Conservation (phyloP, 30 jellyfish, hydroid and myxozoan genomes). For the Chrysaora quinquecirrha region DNA sequence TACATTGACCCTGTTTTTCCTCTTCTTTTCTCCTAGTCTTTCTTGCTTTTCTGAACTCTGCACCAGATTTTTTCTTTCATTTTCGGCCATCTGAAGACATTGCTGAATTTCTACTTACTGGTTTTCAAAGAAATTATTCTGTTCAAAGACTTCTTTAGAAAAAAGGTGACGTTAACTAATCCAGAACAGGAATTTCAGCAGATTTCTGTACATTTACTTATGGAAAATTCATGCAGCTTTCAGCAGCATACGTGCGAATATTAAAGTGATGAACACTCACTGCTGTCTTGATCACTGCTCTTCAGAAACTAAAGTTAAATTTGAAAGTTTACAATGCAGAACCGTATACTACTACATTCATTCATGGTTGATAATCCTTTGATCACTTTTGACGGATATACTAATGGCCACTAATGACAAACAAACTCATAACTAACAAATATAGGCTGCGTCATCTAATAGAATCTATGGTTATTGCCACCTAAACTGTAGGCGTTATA, state of each 20-base stretch:
- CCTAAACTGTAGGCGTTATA: background rate
- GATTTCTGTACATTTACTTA: background rate
- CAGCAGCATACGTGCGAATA: background rate
- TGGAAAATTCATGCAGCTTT: background rate
- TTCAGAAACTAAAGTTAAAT: background rate
- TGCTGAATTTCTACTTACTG: conserved; percentile 5
- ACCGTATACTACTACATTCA: background rate
- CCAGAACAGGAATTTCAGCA: background rate
- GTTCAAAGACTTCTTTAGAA: background rate
- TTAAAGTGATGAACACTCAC: background rate
- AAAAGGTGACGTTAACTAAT: background rate
- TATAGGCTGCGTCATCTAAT: background rate
- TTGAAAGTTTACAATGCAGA: background rate
- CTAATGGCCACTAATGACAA: background rate
- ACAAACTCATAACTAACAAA: too few species aligned
- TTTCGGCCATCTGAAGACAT: conserved; percentile 19
- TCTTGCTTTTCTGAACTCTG: conserved; percentile 9
- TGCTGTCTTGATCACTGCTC: too few species aligned
- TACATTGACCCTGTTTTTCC: background rate
- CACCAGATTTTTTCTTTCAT: conserved; percentile 28
- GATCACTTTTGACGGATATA: background rate
- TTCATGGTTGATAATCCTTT: background rate
- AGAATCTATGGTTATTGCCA: too few species aligned
- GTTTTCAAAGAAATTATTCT: background rate
- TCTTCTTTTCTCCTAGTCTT: conserved; percentile 7